Evolutionary conservation across 2,113 vertebrate genomes (phyloP).

Genomic region (Psammodynastes pulverulentus): DNA sequence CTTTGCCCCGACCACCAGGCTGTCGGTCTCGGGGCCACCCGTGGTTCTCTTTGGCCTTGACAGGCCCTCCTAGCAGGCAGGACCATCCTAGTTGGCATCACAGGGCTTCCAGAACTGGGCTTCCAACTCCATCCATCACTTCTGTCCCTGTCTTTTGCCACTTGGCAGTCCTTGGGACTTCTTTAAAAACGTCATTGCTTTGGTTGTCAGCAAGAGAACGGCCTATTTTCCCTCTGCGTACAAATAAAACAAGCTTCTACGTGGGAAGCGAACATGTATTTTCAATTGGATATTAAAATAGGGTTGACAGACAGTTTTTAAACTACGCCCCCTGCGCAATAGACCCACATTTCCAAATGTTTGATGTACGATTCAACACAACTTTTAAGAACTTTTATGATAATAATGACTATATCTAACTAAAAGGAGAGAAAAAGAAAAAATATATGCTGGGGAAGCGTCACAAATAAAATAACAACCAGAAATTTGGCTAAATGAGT

Average conservation of each 20-base stretch:
- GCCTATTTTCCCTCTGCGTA: background rate
- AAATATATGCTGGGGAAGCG: background rate
- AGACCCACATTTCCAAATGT: background rate
- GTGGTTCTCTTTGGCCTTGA: background rate
- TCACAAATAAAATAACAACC: background rate
- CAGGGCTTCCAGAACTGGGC: background rate
- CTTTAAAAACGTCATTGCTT: background rate
- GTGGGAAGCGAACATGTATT: background rate
- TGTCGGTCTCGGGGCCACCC: background rate
- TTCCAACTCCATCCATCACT: background rate
- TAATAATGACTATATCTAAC: background rate
- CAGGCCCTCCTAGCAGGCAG: background rate
- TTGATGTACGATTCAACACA: background rate
- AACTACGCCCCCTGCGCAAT: background rate
- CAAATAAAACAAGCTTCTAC: background rate
- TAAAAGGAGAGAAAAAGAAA: background rate
- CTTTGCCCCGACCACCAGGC: background rate
- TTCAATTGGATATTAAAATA: background rate
- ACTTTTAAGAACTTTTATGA: background rate
- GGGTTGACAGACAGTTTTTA: background rate
- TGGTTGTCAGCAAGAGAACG: background rate
- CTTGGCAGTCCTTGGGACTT: background rate
- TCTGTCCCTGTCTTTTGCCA: background rate
- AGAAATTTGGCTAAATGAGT: background rate
- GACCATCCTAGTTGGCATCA: background rate